phyloP scores from a whole-genome alignment of 64 coral and sea anemone species.

The Stichodactyla helianthus region DNA sequence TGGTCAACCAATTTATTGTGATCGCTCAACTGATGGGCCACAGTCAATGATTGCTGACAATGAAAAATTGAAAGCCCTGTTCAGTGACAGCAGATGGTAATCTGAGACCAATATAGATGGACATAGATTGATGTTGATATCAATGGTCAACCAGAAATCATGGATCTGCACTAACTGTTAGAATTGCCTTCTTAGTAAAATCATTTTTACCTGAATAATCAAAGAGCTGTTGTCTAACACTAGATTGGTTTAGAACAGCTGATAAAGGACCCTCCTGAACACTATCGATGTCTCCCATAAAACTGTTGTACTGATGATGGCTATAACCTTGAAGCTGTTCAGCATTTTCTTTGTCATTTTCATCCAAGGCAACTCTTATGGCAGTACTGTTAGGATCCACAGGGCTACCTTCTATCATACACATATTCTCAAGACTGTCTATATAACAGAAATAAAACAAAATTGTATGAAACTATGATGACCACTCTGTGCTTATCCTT shows the following conservation, averaged over 20 bases:
- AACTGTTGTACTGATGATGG: constrained; percentile 63
- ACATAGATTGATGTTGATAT: too few relatives aligned
- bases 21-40: too few relatives aligned
- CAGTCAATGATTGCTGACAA: too few relatives aligned
- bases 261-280: constrained; percentile 22
- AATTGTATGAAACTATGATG: neutral
- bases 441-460: neutral
- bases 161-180: neutral
- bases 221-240: constrained; percentile 66
- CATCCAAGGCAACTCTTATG: neutral
- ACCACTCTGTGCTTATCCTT: too few relatives aligned
- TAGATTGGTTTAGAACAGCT: constrained; percentile 22
- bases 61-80: too few relatives aligned
- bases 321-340: neutral
- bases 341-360: constrained; percentile 20
- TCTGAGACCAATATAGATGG: too few relatives aligned
- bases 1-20: too few relatives aligned
- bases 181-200: neutral
- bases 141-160: too few relatives aligned
- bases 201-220: constrained; percentile 38
- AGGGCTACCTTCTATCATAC: constrained; percentile 39
- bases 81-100: too few relatives aligned
- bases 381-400: constrained; percentile 38
- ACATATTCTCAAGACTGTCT: constrained; percentile 37
- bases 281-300: constrained; percentile 61